These are phyloP conservation scores for Octopus bimaculoides DNA, from an alignment of 1,140 invertebrate genomes.

Conservation along the genomic window DNA sequence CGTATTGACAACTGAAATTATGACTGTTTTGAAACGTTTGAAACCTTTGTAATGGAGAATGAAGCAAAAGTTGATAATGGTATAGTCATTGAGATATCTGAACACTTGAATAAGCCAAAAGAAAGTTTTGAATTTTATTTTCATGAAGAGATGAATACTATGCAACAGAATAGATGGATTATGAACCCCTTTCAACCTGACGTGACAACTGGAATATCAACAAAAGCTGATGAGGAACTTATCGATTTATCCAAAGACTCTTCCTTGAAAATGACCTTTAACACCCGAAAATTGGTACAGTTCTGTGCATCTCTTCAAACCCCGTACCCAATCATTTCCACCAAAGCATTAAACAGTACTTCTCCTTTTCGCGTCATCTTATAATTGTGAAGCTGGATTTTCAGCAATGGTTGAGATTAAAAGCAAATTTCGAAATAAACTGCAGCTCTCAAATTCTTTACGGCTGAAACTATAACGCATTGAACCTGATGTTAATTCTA, in stretches of 20 bases:
- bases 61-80: not conserved
- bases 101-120: not conserved
- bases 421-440: not conserved
- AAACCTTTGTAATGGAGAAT: not conserved
- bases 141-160: not conserved
- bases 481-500: too few relatives aligned
- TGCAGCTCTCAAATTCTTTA: conserved; percentile 4
- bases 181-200: not conserved
- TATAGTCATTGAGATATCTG: not conserved
- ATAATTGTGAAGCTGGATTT: not conserved
- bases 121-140: conserved; percentile 2
- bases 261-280: too few relatives aligned
- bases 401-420: not conserved
- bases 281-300: not conserved
- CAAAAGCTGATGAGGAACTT: not conserved
- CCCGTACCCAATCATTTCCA: not conserved
- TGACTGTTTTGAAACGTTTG: not conserved
- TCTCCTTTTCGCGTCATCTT: not conserved
- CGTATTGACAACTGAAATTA: not conserved
- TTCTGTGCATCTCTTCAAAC: not conserved
- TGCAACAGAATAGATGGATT: not conserved
- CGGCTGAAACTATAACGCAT: not conserved
- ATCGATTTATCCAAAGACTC: too few relatives aligned
- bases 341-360: not conserved
- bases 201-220: not conserved